Evolutionary conservation across 2,113 vertebrate genomes (phyloP), one percentile per base, ranked within the genome.

Genomic region (Pardalotus punctatus): DNA sequence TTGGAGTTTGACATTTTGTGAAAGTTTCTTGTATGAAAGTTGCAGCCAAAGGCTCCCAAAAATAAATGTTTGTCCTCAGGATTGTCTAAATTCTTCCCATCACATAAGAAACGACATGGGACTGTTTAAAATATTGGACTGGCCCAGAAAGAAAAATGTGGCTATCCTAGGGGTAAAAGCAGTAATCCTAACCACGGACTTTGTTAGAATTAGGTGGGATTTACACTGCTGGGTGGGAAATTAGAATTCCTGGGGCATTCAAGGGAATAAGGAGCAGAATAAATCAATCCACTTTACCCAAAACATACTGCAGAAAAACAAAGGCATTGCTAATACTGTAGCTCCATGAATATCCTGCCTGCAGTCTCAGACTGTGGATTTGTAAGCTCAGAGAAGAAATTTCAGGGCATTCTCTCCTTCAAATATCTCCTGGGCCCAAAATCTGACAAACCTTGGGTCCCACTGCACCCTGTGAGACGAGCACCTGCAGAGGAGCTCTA

Each of bases 1-100:
- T n/a, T n/a, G n/a, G 61, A 93, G 43, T 50, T 57, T 85, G 69
- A 80, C 27, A 58, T 82, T 69, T 88, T 80, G 25, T 69, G n/a
- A 45, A 89, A 81, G 11, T 72, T 81, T 81, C 21, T 71, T 81
- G 11, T 33, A 27, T 57, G 16, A 82, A 91, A 58, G 21, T 40
- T 33, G 7, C 8, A 72, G 23, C 5, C 3, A 25, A 94, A 71
- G 17, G 8, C 14, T 74, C 18, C 9, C 8, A 27, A 6, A 15
- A 84, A 53, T 31, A 56, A 67, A 10, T 47, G 2, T 29, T 22
- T 77, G 20, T n/a, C 29, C 22, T 91, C 1, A 0, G 43, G 5
- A 20, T 36, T 84, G 10, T 64, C 29, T 29, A 42, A 50, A 31
- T 36, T 21, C 2, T 72, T 91, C 23, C 33, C 3, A 53, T 35